These are phyloP conservation scores for Astyanax mexicanus DNA, from an alignment of 2,797 vertebrate species.

Conservation along the genomic window DNA sequence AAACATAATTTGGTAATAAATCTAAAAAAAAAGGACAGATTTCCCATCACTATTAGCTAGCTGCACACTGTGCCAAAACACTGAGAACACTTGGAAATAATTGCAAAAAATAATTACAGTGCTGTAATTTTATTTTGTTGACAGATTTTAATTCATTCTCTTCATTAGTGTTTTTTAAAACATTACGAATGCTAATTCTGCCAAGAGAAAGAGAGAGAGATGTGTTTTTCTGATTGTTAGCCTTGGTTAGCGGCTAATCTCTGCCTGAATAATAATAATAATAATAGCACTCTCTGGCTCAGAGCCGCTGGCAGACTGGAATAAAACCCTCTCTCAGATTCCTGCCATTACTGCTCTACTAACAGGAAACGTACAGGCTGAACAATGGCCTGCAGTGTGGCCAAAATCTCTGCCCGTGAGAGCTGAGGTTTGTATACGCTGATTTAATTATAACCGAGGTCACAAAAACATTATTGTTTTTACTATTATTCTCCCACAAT, in stretches of 20 bases:
- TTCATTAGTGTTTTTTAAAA: too few relatives aligned
- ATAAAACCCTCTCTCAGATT: slow-evolving; percentile 17
- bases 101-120: too few relatives aligned
- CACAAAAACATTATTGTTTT: neutral
- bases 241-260: neutral
- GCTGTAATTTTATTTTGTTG: too few relatives aligned
- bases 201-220: too few relatives aligned
- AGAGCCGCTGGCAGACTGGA: slow-evolving; percentile 15
- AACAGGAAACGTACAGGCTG: slow-evolving; percentile 44
- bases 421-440: neutral
- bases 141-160: too few relatives aligned
- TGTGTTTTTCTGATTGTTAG: too few relatives aligned
- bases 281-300: neutral
- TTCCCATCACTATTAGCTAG: too few relatives aligned
- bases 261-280: slow-evolving; percentile 49
- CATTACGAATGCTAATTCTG: too few relatives aligned
- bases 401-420: neutral
- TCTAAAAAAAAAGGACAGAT: too few relatives aligned
- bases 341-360: slow-evolving; percentile 41
- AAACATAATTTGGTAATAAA: too few relatives aligned
- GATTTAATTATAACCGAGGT: slow-evolving; percentile 4
- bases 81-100: too few relatives aligned
- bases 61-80: too few relatives aligned
- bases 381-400: slow-evolving; percentile 20
- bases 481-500: neutral